Conservation (phyloP, 35 echinoderm and acorn worm genomes). For the Ophioderma brevispina region DNA sequence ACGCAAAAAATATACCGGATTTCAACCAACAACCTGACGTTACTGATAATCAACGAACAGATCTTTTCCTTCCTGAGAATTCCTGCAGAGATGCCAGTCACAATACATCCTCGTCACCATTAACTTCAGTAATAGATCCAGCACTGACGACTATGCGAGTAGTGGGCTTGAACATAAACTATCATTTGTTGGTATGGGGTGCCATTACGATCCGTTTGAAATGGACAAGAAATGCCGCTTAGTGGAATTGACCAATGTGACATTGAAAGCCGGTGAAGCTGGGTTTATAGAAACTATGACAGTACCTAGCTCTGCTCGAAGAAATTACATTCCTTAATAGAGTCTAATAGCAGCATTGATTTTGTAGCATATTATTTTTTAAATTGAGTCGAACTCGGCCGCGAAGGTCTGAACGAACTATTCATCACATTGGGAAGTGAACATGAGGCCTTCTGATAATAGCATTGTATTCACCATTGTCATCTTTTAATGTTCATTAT, state of each 20-base stretch:
- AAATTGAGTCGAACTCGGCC: no score
- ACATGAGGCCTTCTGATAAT: no score
- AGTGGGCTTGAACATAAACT: constrained; percentile 15
- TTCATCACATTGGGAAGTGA: no score
- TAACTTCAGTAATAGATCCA: constrained; percentile 57
- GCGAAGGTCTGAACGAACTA: no score
- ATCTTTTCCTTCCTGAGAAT: constrained; percentile 88
- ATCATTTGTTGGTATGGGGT: background rate
- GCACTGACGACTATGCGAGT: constrained; percentile 41
- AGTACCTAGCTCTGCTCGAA: background rate
- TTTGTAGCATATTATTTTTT: background rate
- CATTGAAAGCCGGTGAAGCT: constrained; percentile 24
- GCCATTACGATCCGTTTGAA: constrained; percentile 43
- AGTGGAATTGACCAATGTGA: background rate
- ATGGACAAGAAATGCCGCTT: constrained; percentile 33
- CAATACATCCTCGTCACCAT: constrained; percentile 65
- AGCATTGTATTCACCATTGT: no score
- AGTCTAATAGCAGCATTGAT: background rate
- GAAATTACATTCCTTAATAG: background rate
- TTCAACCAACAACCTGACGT: constrained; percentile 78
- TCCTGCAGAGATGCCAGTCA: constrained; percentile 25
- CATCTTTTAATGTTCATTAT: no score
- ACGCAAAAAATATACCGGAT: constrained; percentile 38
- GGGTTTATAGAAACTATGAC: constrained; percentile 24
- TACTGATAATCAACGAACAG: constrained; percentile 57